These are phyloP conservation scores for Narcine bancroftii DNA, from an alignment of 2,113 vertebrate species.

Conservation along the genomic window DNA sequence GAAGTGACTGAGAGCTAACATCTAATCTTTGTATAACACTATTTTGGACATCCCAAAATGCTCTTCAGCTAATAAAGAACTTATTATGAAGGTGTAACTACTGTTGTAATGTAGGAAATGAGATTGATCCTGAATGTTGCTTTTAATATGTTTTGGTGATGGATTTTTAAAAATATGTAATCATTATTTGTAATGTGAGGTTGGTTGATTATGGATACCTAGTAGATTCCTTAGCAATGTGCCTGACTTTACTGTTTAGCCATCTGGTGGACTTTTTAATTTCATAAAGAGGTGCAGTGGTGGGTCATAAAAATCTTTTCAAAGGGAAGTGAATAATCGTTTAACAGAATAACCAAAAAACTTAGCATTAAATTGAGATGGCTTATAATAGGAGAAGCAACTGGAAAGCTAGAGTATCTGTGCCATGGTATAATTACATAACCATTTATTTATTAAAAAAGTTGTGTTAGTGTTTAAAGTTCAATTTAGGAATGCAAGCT, in stretches of 20 bases:
- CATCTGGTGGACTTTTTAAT: neutral
- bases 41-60: neutral
- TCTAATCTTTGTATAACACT: neutral
- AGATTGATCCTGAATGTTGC: neutral
- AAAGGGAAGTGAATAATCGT: neutral
- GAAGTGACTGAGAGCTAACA: no score
- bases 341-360: neutral
- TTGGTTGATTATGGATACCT: no score
- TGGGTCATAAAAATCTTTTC: neutral
- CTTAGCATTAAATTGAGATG: neutral
- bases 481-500: neutral
- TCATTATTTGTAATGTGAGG: neutral
- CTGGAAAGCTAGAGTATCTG: neutral
- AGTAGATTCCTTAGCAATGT: neutral
- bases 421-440: neutral
- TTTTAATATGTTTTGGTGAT: neutral
- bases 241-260: neutral
- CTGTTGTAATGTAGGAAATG: neutral
- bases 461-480: neutral
- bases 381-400: neutral
- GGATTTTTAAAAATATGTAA: neutral
- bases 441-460: neutral
- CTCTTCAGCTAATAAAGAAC: neutral
- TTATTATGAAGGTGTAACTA: neutral
- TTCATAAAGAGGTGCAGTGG: no score